phyloP scores from a whole-genome alignment of 1,140 invertebrate genomes.

The Diabrotica virgifera region DNA sequence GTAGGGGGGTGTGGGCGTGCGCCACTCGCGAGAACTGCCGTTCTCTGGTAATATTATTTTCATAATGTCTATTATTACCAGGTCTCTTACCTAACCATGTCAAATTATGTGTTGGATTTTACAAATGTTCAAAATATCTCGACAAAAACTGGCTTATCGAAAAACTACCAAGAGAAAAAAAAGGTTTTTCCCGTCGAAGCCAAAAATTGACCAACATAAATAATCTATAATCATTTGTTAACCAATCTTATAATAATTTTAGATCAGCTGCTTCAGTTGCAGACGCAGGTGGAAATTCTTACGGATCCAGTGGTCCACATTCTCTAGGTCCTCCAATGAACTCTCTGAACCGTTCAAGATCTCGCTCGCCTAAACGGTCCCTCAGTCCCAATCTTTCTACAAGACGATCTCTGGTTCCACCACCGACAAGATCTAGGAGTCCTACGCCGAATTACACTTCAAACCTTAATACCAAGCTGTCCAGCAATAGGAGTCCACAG shows the following conservation, averaged over 20 bases:
- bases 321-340: conserved; percentile 46
- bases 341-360: conserved; percentile 50
- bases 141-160: too few species aligned
- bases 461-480: conserved; percentile 39
- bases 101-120: too few species aligned
- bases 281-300: conserved; percentile 1
- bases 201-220: too few species aligned
- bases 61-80: too few species aligned
- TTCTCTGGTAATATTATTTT: too few species aligned
- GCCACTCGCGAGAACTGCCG: too few species aligned
- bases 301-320: conserved; percentile 24
- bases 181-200: too few species aligned
- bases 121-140: too few species aligned
- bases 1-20: too few species aligned
- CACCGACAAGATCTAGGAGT: conserved; percentile 39
- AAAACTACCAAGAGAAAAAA: too few species aligned
- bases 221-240: too few species aligned
- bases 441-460: conserved; percentile 46
- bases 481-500: conserved; percentile 32
- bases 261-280: conserved; percentile 14
- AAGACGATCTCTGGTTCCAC: conserved; percentile 38
- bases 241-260: neutral
- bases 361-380: conserved; percentile 44
- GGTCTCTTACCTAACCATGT: too few species aligned
- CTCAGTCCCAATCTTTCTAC: conserved; percentile 40